A percentile compares a stretch with the other conserved stretches of the same genome.
Conservation (phyloP, 35 echinoderm and acorn worm species). For the Apostichopus parvimensis region DNA sequence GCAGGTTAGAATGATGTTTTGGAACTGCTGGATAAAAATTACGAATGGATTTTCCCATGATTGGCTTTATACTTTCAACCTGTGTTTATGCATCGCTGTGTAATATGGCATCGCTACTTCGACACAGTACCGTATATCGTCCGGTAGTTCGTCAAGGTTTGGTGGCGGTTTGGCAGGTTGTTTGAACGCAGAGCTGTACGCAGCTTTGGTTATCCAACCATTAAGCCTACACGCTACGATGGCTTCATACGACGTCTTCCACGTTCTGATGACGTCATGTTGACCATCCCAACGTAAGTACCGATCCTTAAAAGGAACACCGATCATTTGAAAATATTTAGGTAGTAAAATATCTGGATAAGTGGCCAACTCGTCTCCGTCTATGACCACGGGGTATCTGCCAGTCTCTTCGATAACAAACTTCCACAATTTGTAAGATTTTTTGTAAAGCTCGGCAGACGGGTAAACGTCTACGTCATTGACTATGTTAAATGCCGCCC, state of each 20-base stretch:
- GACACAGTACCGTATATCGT: conserved; percentile 45
- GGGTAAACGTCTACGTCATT: conserved; percentile 55
- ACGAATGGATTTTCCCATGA: too few relatives aligned
- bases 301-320: conserved; percentile 11
- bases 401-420: conserved; percentile 22
- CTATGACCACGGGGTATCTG: conserved; percentile 23
- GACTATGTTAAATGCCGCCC: conserved; percentile 28
- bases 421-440: conserved; percentile 45
- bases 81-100: conserved; percentile 37
- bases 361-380: conserved; percentile 41
- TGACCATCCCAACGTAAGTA: conserved; percentile 32
- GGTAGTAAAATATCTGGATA: conserved; percentile 38
- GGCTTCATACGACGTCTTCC: conserved; percentile 54
- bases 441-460: conserved; percentile 49
- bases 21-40: too few relatives aligned
- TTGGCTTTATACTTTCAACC: neutral
- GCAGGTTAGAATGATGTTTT: too few relatives aligned
- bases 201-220: conserved; percentile 48
- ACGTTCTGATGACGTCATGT: conserved; percentile 27
- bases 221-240: conserved; percentile 45
- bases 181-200: conserved; percentile 11
- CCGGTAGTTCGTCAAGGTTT: neutral
- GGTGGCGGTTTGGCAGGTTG: neutral
- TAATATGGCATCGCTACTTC: conserved; percentile 55
- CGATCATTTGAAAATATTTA: conserved; percentile 41